These are phyloP conservation scores for Ptilorrhoa leucosticta DNA, from an alignment of 2,113 vertebrate species.

Conservation along the genomic window DNA sequence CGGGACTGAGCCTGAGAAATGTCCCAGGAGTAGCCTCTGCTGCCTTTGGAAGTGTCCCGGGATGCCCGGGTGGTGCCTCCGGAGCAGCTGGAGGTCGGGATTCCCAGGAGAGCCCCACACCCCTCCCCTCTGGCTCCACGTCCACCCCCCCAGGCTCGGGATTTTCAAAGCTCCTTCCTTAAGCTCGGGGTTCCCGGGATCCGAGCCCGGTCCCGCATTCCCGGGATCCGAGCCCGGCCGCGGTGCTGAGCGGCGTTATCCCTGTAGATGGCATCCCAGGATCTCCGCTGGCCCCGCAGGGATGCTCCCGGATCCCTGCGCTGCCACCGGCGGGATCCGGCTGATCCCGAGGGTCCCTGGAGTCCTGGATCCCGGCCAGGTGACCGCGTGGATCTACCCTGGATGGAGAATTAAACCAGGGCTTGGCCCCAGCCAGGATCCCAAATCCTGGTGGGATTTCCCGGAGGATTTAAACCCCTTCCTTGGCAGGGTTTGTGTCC, in stretches of 20 bases:
- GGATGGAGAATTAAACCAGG: background rate
- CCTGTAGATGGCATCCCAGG: constrained; percentile 27
- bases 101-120: background rate
- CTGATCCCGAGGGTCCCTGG: background rate
- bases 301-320: accelerated
- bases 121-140: background rate
- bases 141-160: background rate
- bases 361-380: background rate
- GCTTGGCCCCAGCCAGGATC: background rate
- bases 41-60: background rate
- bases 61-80: background rate
- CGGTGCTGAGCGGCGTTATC: background rate
- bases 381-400: background rate
- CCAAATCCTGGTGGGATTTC: background rate
- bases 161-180: background rate
- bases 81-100: background rate
- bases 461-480: background rate
- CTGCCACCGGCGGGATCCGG: background rate
- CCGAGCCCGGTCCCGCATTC: background rate
- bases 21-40: background rate
- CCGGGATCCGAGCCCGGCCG: background rate
- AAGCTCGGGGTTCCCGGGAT: background rate
- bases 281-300: background rate
- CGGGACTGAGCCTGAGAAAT: background rate
- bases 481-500: background rate